phyloP scores from a whole-genome alignment of 2,113 vertebrate species.

The Aphyosemion australe region DNA sequence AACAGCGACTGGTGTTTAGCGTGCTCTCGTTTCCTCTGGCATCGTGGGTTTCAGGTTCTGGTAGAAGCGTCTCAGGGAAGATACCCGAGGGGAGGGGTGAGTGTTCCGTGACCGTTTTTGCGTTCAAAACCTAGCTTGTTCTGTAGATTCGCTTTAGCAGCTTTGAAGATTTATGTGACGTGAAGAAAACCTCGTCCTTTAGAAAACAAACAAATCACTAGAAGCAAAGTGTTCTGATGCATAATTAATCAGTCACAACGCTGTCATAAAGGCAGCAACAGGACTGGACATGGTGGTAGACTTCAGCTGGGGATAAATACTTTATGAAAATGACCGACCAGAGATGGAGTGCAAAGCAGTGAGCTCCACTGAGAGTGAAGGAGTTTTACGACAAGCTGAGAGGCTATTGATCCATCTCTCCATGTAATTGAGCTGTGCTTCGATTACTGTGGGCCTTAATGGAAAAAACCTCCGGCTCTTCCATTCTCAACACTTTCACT shows the following conservation, averaged over 20 bases:
- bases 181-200: constrained; percentile 20
- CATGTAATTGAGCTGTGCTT: constrained; percentile 64
- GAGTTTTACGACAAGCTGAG: constrained; percentile 47
- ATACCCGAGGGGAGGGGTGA: too few relatives aligned
- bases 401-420: constrained; percentile 67
- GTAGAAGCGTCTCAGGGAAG: too few relatives aligned
- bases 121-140: too few relatives aligned
- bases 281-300: constrained; percentile 46
- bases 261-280: constrained; percentile 60
- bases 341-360: constrained; percentile 36
- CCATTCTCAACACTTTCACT: constrained; percentile 23
- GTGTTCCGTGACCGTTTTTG: too few relatives aligned
- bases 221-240: constrained; percentile 64
- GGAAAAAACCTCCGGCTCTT: constrained; percentile 35
- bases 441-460: constrained; percentile 51
- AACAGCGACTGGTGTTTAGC: too few relatives aligned
- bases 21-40: too few relatives aligned
- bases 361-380: constrained; percentile 19
- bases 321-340: constrained; percentile 78
- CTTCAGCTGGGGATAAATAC: constrained; percentile 72
- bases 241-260: constrained; percentile 66
- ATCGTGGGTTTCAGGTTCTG: too few relatives aligned
- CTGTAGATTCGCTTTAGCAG: too few relatives aligned
- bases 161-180: constrained; percentile 3
- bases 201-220: constrained; percentile 19